Base-by-base conservation (phyloP, 2,888 invertebrate species). In the Nomada hirtipes region DNA sequence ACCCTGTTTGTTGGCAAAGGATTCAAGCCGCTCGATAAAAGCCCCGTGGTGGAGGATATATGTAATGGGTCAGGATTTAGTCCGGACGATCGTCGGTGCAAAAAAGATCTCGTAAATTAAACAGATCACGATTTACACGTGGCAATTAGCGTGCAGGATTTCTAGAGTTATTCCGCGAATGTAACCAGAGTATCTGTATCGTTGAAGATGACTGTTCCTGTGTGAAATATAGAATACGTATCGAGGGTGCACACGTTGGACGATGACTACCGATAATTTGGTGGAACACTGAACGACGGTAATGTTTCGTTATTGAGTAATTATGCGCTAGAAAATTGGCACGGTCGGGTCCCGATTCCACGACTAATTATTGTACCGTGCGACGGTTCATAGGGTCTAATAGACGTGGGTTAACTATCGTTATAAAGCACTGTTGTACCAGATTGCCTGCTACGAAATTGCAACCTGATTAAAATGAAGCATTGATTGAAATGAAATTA, bases 61-160 rank as follows among this genome's bases (percentile, higher is more conserved):
- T 47, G 11, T 47, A 47, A 53, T 44, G 73, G 20, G 52, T 4
- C 4, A 15, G 52, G 65, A 61, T 71, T 74, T 50, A 29, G 64
- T 26, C 9, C 11, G n/a, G 18, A 10, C 1, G 2, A 18, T 47
- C 42, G 50, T 61, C 11, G 26, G 11, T 47, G 7, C n/a, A 18
- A 53, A 65, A 61, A 74, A 74, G n/a, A 52, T 47, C 50, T 79
- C 75, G 50, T 82, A 82, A 82, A 82, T 84, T 81, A 73, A 70
- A 42, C 76, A 36, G 59, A 73, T 52, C 42, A 47, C 42, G 61
- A 67, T 59, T 73, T 59, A 50, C 81, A 57, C 53, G 7, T 65
- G 53, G 75, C 77, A 82, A 87, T 86, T 85, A 86, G 85, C 73
- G 70, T 11, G 79, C 70, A 79, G 76, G 79, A 85, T 83, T 81